Percentiles rank a stretch among this genome's conserved stretches.
Evolutionary conservation across 2,888 invertebrate species (phyloP).

Genomic region (Plagodis pulveraria): DNA sequence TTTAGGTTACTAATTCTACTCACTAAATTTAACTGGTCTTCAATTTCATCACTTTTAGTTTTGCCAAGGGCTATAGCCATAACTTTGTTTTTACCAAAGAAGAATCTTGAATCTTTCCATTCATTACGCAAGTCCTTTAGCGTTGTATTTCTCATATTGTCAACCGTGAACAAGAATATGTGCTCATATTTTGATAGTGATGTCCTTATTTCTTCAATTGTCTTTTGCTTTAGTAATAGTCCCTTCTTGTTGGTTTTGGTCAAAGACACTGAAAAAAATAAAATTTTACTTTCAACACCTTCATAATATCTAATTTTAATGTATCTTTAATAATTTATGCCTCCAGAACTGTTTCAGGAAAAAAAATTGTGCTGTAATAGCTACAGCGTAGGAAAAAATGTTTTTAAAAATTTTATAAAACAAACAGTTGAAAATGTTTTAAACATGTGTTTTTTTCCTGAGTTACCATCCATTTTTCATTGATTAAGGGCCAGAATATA

Average conservation of each 20-base stretch:
- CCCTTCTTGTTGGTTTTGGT: slow-evolving; percentile 98
- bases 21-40: slow-evolving; percentile 90
- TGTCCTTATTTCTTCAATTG: slow-evolving; percentile 93
- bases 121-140: slow-evolving; percentile 94
- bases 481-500: too few species aligned
- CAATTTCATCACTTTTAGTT: slow-evolving; percentile 92
- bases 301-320: too few species aligned
- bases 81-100: slow-evolving; percentile 98
- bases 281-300: too few species aligned
- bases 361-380: too few species aligned
- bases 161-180: slow-evolving; percentile 94
- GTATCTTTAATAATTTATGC: too few species aligned
- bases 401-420: too few species aligned
- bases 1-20: slow-evolving; percentile 16
- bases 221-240: slow-evolving; percentile 93
- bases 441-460: too few species aligned
- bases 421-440: too few species aligned
- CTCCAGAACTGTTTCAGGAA: too few species aligned
- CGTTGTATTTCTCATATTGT: slow-evolving; percentile 96
- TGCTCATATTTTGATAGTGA: slow-evolving; percentile 93
- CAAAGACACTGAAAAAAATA: slow-evolving; percentile 91
- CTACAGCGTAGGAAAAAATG: too few species aligned
- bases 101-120: slow-evolving; percentile 97
- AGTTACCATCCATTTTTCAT: too few species aligned
- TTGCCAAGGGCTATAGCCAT: slow-evolving; percentile 96